Conservation (phyloP, 2,888 invertebrate species). For the Lithophane socia region DNA sequence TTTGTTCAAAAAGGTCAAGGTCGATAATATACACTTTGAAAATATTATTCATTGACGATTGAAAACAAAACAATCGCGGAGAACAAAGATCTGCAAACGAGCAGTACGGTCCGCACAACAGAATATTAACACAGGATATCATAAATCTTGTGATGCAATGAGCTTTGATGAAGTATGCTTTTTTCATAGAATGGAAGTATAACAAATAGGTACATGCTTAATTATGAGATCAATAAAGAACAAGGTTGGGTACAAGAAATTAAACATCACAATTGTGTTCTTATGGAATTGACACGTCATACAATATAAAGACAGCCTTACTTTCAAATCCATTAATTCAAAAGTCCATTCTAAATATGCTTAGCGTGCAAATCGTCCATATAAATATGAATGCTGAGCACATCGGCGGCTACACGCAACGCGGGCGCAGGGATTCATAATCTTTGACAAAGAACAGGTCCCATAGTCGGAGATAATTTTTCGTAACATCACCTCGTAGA, state of each 20-base stretch:
- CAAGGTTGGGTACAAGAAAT: constrained; percentile 21
- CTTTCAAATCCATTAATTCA: constrained; percentile 61
- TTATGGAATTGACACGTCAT: constrained; percentile 28
- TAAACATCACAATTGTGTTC: constrained; percentile 11
- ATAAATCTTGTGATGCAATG: constrained; percentile 64
- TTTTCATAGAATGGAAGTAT: constrained; percentile 43
- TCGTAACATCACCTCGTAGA: constrained; percentile 85
- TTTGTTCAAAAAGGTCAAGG: constrained; percentile 81
- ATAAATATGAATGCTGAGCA: constrained; percentile 76
- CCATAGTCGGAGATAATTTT: constrained; percentile 83
- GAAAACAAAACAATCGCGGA: constrained; percentile 69
- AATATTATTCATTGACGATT: constrained; percentile 69
- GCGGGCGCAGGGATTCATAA: constrained; percentile 77
- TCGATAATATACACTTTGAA: constrained; percentile 61
- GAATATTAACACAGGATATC: constrained; percentile 40
- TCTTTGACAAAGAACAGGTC: constrained; percentile 83
- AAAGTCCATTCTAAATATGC: constrained; percentile 58
- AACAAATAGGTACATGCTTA: constrained; percentile 19
- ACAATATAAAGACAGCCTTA: constrained; percentile 52
- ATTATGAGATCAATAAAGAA: constrained; percentile 44
- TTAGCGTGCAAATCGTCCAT: constrained; percentile 62
- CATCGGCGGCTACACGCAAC: constrained; percentile 68
- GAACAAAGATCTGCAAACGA: constrained; percentile 68
- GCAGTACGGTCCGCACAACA: constrained; percentile 53
- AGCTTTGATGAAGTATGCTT: constrained; percentile 37